Evolutionary conservation across 2,888 invertebrate genomes (phyloP).

Genomic region (Buathra laborator): DNA sequence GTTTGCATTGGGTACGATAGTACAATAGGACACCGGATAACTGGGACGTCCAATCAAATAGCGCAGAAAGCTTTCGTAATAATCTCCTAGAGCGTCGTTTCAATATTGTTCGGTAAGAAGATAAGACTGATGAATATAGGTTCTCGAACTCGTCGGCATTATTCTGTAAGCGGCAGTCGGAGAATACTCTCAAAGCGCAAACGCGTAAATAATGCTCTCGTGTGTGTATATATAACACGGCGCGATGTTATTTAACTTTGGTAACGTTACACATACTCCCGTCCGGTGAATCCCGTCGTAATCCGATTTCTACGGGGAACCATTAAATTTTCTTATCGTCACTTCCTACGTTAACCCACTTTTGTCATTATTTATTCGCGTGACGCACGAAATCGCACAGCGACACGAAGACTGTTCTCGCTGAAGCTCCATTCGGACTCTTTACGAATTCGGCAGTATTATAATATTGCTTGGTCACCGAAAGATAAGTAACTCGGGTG

Average conservation of each 20-base stretch:
- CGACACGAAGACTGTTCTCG: background rate
- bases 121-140: slow-evolving; percentile 29
- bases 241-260: background rate
- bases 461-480: too few species aligned
- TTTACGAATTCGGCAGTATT: too few species aligned
- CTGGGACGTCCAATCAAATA: slow-evolving; percentile 9
- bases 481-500: too few species aligned
- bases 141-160: slow-evolving; percentile 1
- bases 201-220: background rate
- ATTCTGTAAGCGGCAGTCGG: background rate
- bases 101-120: slow-evolving; percentile 23
- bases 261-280: background rate
- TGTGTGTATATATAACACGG: background rate
- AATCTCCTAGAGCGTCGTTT: background rate
- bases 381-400: slow-evolving; percentile 10
- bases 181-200: background rate
- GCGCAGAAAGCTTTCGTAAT: slow-evolving; percentile 14
- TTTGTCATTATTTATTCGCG: slow-evolving; percentile 8
- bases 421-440: too few species aligned
- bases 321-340: slow-evolving; percentile 17
- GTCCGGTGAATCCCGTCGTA: background rate
- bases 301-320: slow-evolving; percentile 8
- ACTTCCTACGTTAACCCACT: slow-evolving; percentile 23
- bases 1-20: slow-evolving; percentile 1
- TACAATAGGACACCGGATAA: slow-evolving; percentile 27